Percentiles rank a stretch among this genome's conserved stretches.
These are phyloP conservation scores for Scylla paramamosain DNA, from an alignment of 1,140 invertebrate species.

Conservation along the genomic window DNA sequence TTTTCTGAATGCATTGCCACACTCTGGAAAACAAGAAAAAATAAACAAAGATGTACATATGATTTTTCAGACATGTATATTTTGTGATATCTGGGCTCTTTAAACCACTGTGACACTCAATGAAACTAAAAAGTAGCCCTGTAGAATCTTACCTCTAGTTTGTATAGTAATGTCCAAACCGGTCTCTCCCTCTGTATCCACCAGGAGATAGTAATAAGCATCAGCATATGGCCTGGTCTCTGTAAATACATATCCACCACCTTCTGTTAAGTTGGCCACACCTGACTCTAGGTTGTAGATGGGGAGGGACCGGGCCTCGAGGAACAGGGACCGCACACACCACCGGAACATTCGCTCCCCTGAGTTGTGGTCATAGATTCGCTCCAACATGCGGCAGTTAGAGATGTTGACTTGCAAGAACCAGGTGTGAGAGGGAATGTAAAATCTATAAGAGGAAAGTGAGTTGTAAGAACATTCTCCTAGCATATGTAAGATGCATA, in stretches of 20 bases:
- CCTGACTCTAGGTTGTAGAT: conserved; percentile 79
- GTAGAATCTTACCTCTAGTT: conserved; percentile 79
- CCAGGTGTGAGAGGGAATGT: conserved; percentile 82
- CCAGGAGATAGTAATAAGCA: conserved; percentile 83
- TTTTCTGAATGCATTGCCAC: conserved; percentile 53
- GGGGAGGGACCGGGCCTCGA: conserved; percentile 81
- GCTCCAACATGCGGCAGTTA: conserved; percentile 80
- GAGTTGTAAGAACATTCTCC: too few species aligned
- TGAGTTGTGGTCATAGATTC: conserved; percentile 45
- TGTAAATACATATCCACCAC: conserved; percentile 80
- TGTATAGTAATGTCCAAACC: conserved; percentile 80
- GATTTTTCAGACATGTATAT: background rate
- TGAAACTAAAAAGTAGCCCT: too few species aligned
- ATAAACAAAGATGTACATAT: conserved; percentile 35
- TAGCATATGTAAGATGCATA: too few species aligned
- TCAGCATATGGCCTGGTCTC: conserved; percentile 82
- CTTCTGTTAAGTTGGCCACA: conserved; percentile 79
- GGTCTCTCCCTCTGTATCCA: conserved; percentile 81
- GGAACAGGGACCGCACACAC: conserved; percentile 81
- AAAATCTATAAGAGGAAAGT: conserved; percentile 82
- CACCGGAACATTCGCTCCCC: conserved; percentile 76
- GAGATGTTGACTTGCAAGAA: conserved; percentile 81
- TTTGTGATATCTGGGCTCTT: too few species aligned
- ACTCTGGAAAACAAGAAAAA: conserved; percentile 45
- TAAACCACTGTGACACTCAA: background rate